These are phyloP conservation scores for Coelinius sp. DNA, from an alignment of 2,888 invertebrate genomes.

Conservation along the genomic window DNA sequence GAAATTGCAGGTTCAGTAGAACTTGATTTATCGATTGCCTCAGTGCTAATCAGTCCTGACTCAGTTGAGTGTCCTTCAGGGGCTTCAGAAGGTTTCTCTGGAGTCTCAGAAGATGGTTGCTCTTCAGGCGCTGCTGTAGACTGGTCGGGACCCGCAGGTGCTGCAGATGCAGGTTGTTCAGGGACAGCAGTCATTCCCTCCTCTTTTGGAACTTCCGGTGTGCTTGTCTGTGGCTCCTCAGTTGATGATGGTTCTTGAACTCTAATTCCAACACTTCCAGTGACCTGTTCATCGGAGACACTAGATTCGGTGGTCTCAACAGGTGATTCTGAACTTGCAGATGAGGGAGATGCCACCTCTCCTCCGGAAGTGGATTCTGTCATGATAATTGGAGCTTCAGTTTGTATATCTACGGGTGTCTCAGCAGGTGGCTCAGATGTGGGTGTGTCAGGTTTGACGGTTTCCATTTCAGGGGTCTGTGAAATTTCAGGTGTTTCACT, in stretches of 20 bases:
- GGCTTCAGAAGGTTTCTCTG: neutral
- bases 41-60: conserved; percentile 19
- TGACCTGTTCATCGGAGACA: conserved; percentile 35
- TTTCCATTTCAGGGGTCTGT: neutral
- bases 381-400: conserved; percentile 30
- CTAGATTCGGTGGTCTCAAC: conserved; percentile 47
- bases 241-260: conserved; percentile 32
- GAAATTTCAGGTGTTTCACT: conserved; percentile 33
- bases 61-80: conserved; percentile 11
- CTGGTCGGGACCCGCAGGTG: conserved; percentile 15
- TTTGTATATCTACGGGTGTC: conserved; percentile 14
- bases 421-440: neutral
- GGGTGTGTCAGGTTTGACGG: conserved; percentile 29
- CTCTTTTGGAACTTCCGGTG: conserved; percentile 28
- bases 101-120: neutral
- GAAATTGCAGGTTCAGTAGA: neutral
- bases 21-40: conserved; percentile 1
- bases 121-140: neutral
- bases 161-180: conserved; percentile 12
- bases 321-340: conserved; percentile 42
- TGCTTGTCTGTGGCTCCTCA: conserved; percentile 35
- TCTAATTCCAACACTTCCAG: conserved; percentile 39
- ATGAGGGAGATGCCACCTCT: conserved; percentile 31
- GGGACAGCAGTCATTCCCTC: conserved; percentile 5
- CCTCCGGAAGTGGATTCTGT: conserved; percentile 33